A percentile compares a stretch with the other conserved stretches of the same genome.
Conservation (phyloP, 2,797 vertebrate genomes). For the Melanotaenia boesemani region DNA sequence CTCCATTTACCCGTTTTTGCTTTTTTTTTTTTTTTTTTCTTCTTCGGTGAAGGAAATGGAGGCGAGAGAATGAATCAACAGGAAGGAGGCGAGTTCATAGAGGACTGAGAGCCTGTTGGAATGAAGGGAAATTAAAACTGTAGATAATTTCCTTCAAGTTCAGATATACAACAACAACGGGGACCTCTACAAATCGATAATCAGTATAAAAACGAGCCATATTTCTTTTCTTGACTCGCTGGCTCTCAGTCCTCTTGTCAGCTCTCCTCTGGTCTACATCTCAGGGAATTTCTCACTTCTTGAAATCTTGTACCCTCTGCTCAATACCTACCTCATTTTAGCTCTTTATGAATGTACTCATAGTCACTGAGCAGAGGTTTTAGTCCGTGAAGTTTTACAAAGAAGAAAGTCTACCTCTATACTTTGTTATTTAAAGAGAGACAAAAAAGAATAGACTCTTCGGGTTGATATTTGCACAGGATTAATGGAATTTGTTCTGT, state of each 20-base stretch:
- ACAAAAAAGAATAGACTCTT: conserved; percentile 81
- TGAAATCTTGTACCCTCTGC: conserved; percentile 88
- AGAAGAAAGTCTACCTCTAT: conserved; percentile 95
- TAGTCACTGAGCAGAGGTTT: conserved; percentile 91
- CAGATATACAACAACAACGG: conserved; percentile 56
- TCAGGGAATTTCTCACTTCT: conserved; percentile 90
- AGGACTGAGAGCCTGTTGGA: conserved; percentile 61
- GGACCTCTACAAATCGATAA: conserved; percentile 77
- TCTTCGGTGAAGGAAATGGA: conserved; percentile 67
- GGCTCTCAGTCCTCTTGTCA: conserved; percentile 69
- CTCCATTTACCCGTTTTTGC: conserved; percentile 65
- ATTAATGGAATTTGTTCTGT: conserved; percentile 84
- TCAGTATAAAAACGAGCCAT: conserved; percentile 71
- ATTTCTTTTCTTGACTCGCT: conserved; percentile 54
- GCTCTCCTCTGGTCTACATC: conserved; percentile 76
- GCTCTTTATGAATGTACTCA: conserved; percentile 98
- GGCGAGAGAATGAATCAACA: conserved; percentile 76
- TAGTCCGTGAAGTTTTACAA: conserved; percentile 94
- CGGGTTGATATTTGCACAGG: conserved; percentile 87
- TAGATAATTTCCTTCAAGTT: conserved; percentile 43
- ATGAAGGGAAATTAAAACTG: conserved; percentile 62
- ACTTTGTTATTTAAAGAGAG: conserved; percentile 84
- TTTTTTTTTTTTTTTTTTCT: conserved; percentile 50
- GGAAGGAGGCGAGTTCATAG: conserved; percentile 62
- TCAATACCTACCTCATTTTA: conserved; percentile 99